Evolutionary conservation across 2,888 invertebrate genomes (phyloP), one percentile per base, ranked within the genome.

Genomic region (Phlogophora meticulosa): DNA sequence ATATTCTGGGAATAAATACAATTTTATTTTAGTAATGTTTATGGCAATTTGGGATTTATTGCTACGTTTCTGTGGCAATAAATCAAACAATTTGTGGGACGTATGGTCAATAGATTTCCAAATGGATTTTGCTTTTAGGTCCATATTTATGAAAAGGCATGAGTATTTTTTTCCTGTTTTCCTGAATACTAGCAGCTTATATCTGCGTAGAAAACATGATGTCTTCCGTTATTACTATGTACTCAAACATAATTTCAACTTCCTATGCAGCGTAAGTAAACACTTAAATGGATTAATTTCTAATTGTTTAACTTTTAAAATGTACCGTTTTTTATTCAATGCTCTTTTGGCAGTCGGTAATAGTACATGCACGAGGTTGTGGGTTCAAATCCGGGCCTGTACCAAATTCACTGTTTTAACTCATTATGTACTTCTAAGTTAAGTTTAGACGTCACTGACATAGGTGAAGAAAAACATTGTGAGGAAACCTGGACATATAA

Each of bases 1-100:
- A 89, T 90, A 24, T 69, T 85, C 77, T 89, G 87, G 55, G 36
- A 80, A 75, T 60, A 60, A 52, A 68, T 20, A 59, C 28, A 68
- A 65, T 53, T 53, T 45, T 32, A 53, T 34, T 56, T 46, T 32
- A 51, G 13, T 52, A 4, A 55, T 42, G 9, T 22, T 67, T 69
- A 55, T 55, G 34, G 24, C 4, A 22, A 46, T 46, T 52, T 7
- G 5, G 15, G 15, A 48, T 71, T 61, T 71, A 60, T 40, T 28
- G 40, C 20, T 20, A 36, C 4, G 11, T 38, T 60, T 69, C 51
- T 53, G 40, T 51, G 53, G 20, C n/a, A 1, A 42, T 60, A 36
- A 46, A 56, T 13, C 7, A 22, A 55, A 24, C 10, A 24, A 40
- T 51, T 64, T 17, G 34, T 36, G 10, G 36, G 13, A 57, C 11